Percentiles rank a stretch among this genome's conserved stretches.
Evolutionary conservation across 2,797 vertebrate species (phyloP).

Genomic region (Toxotes lorentzi): DNA sequence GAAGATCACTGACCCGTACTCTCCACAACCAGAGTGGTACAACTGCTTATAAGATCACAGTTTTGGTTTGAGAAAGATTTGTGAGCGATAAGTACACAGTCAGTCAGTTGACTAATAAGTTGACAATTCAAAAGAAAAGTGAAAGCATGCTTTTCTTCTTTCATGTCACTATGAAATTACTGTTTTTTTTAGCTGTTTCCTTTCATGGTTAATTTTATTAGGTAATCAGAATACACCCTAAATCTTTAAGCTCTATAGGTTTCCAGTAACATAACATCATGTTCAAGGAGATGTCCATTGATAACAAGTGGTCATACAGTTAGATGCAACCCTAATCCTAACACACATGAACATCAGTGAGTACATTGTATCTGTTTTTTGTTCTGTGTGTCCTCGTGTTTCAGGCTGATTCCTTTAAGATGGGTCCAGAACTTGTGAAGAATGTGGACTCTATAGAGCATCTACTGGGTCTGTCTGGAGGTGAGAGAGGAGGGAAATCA

Average conservation of each 20-base stretch:
- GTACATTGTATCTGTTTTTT: neutral
- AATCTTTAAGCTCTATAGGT: neutral
- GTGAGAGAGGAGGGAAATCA: conserved; percentile 56
- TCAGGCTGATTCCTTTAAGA: conserved; percentile 96
- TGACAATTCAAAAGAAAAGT: neutral
- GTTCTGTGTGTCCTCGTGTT: conserved; percentile 24
- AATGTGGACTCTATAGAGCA: conserved; percentile 82
- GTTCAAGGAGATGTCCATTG: neutral
- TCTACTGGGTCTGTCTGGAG: conserved; percentile 80
- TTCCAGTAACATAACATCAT: neutral
- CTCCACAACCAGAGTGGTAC: neutral
- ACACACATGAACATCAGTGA: neutral
- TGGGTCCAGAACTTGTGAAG: conserved; percentile 89
- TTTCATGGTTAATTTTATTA: neutral
- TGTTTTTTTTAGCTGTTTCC: neutral
- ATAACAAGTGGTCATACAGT: neutral
- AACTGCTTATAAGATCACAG: neutral
- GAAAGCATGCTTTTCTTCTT: neutral
- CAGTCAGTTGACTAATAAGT: too few species aligned
- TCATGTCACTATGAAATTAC: conserved; percentile 3
- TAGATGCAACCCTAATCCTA: neutral
- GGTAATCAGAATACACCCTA: neutral
- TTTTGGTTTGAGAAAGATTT: too few species aligned
- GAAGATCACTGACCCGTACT: neutral
- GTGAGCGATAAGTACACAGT: too few species aligned